Base-by-base conservation (phyloP, 2,797 vertebrate species). In the Arctocebus calabarensis region DNA sequence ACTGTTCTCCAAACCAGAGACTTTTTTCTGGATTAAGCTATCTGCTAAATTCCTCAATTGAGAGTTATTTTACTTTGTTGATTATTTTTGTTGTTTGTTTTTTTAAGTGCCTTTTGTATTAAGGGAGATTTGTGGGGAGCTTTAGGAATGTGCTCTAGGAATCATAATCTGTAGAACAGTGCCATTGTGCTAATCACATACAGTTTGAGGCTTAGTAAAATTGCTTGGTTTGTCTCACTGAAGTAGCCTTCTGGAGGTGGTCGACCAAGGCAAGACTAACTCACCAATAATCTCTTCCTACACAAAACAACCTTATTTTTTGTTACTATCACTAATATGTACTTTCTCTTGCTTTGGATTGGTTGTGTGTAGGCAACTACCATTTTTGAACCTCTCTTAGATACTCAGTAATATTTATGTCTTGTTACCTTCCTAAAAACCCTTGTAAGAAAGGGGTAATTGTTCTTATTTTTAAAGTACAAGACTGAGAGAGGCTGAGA, bases 401-500 rank as follows among this genome's bases (percentile, higher is more conserved):
- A 45, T 19, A 57, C 61, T 93, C 32, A 64, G 48, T 86, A 84
- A 3, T 84, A 9, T 23, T 66, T 81, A 16, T 89, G 20, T 90
- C 90, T 4, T 66, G 75, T 70, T 89, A 68, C 68, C 83, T 52
- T 92, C 79, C 79, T 75, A 88, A 88, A 94, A 92, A 57, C 52
- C 14, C 66, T 85, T 87, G 25, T 66, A 59, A 86, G 70, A 96
- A 64, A 94, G 27, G 34, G 40, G 23, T 70, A 40, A 74, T 93
- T 94, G 34, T 92, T 86, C 37, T 83, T 90, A 22, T 90, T 94
- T 94, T 95, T 85, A 78, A 20, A 61, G 90, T 27, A n/a, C n/a
- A n/a, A n/a, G n/a, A n/a, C n/a, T n/a, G n/a, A n/a, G 79, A 85
- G 89, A 87, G 27, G 19, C 77, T 84, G 43, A 96, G 78, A 75